Evolutionary conservation across 2,113 vertebrate species (phyloP).

Genomic region (Enhydra lutris): DNA sequence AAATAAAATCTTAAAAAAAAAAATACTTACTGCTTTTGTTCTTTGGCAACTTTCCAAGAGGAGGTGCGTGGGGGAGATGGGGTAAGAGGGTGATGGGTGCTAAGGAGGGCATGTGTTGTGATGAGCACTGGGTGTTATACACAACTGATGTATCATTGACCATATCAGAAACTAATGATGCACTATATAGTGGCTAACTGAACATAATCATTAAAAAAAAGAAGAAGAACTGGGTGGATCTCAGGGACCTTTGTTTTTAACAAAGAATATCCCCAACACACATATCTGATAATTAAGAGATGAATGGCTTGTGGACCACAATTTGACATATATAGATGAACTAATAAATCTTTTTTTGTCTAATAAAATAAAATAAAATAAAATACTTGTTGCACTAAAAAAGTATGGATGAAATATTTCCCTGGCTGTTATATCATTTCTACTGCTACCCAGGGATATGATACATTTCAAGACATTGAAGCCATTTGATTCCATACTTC

Average conservation of each 20-base stretch:
- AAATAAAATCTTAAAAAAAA: neutral
- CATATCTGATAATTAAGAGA: neutral
- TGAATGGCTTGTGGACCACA: neutral
- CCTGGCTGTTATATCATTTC: neutral
- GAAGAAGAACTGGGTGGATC: neutral
- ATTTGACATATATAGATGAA: neutral
- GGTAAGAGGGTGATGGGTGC: too few relatives aligned
- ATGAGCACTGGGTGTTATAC: too few relatives aligned
- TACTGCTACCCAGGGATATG: neutral
- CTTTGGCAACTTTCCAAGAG: too few relatives aligned
- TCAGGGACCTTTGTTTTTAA: neutral
- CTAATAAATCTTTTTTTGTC: neutral
- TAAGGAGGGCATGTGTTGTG: too few relatives aligned
- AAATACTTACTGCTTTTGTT: neutral
- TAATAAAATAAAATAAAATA: neutral
- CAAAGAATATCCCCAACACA: neutral
- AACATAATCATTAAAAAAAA: too few relatives aligned
- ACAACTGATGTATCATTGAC: too few relatives aligned
- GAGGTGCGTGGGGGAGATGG: too few relatives aligned
- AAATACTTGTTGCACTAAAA: neutral
- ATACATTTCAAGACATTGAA: neutral
- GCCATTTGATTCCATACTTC: neutral
- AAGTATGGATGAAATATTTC: neutral
- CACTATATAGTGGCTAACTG: too few relatives aligned
- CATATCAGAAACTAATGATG: too few relatives aligned